Percentiles rank a stretch among this genome's conserved stretches.
These are phyloP conservation scores for Neoascia interrupta DNA, from an alignment of 2,888 invertebrate species.

Conservation along the genomic window DNA sequence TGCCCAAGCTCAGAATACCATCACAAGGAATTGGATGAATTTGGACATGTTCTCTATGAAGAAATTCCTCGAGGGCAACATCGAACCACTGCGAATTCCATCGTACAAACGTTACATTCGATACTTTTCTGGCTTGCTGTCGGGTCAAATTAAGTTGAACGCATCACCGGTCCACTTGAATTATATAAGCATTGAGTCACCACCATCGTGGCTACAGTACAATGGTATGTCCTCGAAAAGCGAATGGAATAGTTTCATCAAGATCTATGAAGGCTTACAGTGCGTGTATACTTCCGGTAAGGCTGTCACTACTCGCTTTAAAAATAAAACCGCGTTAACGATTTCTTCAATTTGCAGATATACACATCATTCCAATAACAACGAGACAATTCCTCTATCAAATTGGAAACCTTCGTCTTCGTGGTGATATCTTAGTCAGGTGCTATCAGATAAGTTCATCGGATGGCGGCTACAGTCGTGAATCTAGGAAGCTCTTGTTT, in stretches of 20 bases:
- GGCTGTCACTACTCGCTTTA: no score
- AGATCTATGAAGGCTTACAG: slow-evolving; percentile 94
- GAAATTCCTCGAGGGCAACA: slow-evolving; percentile 91
- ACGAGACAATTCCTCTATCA: slow-evolving; percentile 84
- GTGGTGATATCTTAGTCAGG: slow-evolving; percentile 94
- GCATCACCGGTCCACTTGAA: slow-evolving; percentile 92
- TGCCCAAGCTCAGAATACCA: slow-evolving; percentile 70
- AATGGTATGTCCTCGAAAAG: slow-evolving; percentile 78
- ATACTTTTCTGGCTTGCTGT: slow-evolving; percentile 94
- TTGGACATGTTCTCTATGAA: slow-evolving; percentile 96
- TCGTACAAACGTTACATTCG: slow-evolving; percentile 93
- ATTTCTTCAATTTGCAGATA: slow-evolving; percentile 64
- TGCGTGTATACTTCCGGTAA: slow-evolving; percentile 92
- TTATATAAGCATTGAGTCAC: slow-evolving; percentile 91
- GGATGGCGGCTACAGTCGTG: slow-evolving; percentile 68
- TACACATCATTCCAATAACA: slow-evolving; percentile 74
- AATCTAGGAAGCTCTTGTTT: slow-evolving; percentile 85
- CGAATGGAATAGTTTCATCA: slow-evolving; percentile 87
- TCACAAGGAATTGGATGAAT: slow-evolving; percentile 82
- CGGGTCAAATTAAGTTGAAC: slow-evolving; percentile 93
- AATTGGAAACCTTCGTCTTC: slow-evolving; percentile 82
- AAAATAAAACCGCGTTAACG: no score
- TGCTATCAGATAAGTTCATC: slow-evolving; percentile 87
- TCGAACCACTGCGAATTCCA: slow-evolving; percentile 86
- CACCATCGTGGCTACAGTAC: slow-evolving; percentile 86